Evolutionary conservation across 2,113 vertebrate species (phyloP).

Genomic region (Dasyornis broadbenti): DNA sequence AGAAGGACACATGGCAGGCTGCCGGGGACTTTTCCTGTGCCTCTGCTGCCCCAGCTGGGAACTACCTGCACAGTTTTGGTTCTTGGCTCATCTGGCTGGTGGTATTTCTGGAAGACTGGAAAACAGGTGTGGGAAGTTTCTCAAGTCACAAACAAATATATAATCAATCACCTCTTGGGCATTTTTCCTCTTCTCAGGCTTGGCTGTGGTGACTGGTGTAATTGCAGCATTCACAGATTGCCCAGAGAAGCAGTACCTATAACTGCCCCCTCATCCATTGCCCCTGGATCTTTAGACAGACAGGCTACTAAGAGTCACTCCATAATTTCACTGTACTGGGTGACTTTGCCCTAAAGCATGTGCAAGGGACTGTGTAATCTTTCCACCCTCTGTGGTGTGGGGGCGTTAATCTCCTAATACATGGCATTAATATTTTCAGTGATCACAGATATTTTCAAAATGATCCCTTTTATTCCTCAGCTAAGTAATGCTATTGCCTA

Average conservation of each 20-base stretch:
- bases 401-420: neutral
- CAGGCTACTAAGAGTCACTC: neutral
- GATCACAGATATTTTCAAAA: neutral
- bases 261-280: neutral
- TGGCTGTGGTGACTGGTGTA: neutral
- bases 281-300: neutral
- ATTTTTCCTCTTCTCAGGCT: neutral
- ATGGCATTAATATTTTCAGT: neutral
- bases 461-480: neutral
- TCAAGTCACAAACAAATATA: neutral
- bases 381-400: fast-evolving
- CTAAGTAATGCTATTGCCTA: neutral
- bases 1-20: neutral
- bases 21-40: neutral
- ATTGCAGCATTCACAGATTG: neutral
- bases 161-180: neutral
- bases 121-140: neutral
- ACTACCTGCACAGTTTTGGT: fast-evolving
- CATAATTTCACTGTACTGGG: neutral
- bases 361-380: neutral
- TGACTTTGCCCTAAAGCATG: neutral
- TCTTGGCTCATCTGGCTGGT: neutral
- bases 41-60: neutral
- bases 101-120: neutral
- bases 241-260: neutral